Base-by-base conservation (phyloP, 1,140 invertebrate genomes). In the Trichonephila clavipes region DNA sequence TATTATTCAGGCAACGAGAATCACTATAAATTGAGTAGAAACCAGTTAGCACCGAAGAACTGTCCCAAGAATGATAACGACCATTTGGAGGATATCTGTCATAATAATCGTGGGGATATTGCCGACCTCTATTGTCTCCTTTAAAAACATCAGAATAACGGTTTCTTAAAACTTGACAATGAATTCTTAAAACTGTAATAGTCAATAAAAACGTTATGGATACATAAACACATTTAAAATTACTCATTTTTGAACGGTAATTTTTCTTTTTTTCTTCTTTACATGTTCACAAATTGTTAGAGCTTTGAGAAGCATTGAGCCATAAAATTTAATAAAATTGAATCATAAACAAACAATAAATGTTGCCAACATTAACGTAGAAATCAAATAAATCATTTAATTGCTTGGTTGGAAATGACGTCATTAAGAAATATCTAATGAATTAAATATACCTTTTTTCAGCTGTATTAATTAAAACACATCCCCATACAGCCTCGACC, bases 1-100 rank as follows among this genome's bases (percentile, higher is more conserved):
- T 18, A 88, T 88, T 83, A 16, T 40, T 58, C 5, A 81, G 19
- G 28, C 92, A 93, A 10, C 92, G 66, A 28, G 92, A 93, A 82
- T 93, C 92, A 51, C 92, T 82, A n/a, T 93, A 87, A 14, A 69
- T 24, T 21, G 91, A 93, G 34, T 93, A 34, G 21, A 87, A 87
- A 58, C 91, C 91, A 59, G 40, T 93, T 2, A 7, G 24, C 7
- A 88, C 28, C 14, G n/a, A 51, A 18, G 77, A 58, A 51, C 44
- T 58, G 61, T 91, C 89, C 59, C 58, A 40, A 21, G 51, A n/a
- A 34, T 87, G 86, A n/a, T 72, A 87, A 34, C 83, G 83, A 72
- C 81, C 66, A 40, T 61, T 66, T 12, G 89, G 69, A 28, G 44
- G 61, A 77, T 93, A 72, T 88, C 91, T 87, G 4, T 88, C 91